Evolutionary conservation across 1,140 invertebrate genomes (phyloP).

Genomic region (Colletes gigas): DNA sequence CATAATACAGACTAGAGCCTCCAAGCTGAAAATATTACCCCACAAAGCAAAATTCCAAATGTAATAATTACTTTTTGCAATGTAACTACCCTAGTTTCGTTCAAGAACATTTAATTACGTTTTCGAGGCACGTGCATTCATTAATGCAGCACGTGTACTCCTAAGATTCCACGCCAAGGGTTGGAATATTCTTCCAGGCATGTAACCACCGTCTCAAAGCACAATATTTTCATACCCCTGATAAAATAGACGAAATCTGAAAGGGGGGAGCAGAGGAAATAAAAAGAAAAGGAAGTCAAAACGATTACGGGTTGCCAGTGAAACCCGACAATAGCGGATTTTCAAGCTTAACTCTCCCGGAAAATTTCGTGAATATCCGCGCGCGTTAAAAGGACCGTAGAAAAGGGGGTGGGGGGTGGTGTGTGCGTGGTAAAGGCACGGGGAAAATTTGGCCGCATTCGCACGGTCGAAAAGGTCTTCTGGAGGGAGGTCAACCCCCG

Average conservation of each 20-base stretch:
- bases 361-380: constrained; percentile 37
- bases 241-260: neutral
- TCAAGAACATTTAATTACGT: too few species aligned
- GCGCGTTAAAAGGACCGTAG: neutral
- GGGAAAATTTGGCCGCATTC: constrained; percentile 57
- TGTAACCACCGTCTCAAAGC: neutral
- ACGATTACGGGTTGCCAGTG: constrained; percentile 7
- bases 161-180: constrained; percentile 17
- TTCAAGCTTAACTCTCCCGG: constrained; percentile 30
- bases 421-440: constrained; percentile 35
- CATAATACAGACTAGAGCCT: too few species aligned
- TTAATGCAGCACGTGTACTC: constrained; percentile 43
- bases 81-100: neutral
- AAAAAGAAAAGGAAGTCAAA: constrained; percentile 34
- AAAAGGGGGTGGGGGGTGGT: neutral
- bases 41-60: too few species aligned
- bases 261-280: neutral
- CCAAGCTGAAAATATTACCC: too few species aligned
- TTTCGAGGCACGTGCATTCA: constrained; percentile 33
- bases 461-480: constrained; percentile 53
- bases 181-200: constrained; percentile 14
- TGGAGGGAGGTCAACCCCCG: constrained; percentile 44
- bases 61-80: neutral
- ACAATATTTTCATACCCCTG: constrained; percentile 18
- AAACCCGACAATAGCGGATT: neutral